Conservation (phyloP, 2,797 vertebrate species). For the Pseudochirops cupreus region DNA sequence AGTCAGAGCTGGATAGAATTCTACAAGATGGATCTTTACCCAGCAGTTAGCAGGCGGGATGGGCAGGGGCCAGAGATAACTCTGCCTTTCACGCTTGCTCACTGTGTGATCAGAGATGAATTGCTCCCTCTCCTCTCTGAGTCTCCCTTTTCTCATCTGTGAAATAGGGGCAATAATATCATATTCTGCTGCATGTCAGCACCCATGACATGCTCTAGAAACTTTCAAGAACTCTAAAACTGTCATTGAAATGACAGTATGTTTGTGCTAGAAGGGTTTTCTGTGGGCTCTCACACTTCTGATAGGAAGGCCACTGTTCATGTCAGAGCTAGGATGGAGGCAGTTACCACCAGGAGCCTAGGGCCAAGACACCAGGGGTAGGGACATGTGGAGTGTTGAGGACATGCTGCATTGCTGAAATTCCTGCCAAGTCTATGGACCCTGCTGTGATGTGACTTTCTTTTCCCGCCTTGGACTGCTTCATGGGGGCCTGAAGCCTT, state of each 20-base stretch:
- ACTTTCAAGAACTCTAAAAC: background rate
- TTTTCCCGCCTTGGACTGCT: background rate
- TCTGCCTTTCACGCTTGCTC: background rate
- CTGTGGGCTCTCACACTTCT: background rate
- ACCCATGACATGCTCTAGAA: background rate
- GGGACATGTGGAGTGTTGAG: background rate
- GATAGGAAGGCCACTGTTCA: background rate
- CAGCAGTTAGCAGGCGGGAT: no score
- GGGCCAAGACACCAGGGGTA: background rate
- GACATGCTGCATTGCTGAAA: background rate
- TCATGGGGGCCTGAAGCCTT: background rate
- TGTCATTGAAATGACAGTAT: background rate
- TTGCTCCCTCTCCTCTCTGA: background rate
- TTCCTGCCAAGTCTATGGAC: background rate
- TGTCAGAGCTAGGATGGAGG: background rate
- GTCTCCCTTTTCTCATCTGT: background rate
- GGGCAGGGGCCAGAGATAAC: background rate
- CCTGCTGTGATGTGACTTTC: background rate
- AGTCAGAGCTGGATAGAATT: background rate
- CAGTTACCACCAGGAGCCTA: background rate
- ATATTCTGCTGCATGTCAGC: background rate
- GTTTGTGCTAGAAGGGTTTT: background rate
- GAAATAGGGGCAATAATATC: background rate
- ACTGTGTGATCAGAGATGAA: background rate
- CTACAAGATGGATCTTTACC: background rate